A percentile compares a stretch with the other conserved stretches of the same genome.
Evolutionary conservation across 2,888 invertebrate species (phyloP).

Genomic region (Hydropsyche betteni): DNA sequence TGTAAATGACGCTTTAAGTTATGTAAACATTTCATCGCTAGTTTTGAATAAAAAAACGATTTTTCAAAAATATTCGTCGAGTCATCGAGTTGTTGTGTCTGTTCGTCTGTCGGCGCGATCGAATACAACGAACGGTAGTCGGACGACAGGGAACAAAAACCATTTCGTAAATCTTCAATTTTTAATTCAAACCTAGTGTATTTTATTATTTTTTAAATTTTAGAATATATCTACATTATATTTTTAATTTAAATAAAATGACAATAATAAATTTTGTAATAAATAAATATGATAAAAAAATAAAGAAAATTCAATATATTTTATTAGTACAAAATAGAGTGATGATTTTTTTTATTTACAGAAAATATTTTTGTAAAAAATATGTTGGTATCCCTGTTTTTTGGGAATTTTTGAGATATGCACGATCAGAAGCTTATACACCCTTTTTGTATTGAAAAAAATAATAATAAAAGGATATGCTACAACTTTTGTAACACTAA

Average conservation of each 20-base stretch:
- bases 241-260: no score
- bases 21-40: constrained; percentile 39
- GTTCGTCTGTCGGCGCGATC: constrained; percentile 40
- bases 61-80: constrained; percentile 48
- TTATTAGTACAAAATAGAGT: no score
- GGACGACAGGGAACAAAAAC: constrained; percentile 24
- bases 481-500: constrained; percentile 36
- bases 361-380: no score
- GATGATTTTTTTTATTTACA: no score
- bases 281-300: no score
- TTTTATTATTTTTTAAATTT: no score
- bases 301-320: no score
- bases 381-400: no score
- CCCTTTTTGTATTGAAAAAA: background rate
- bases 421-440: constrained; percentile 37
- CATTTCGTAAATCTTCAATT: background rate
- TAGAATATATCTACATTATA: no score
- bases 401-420: no score
- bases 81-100: constrained; percentile 34
- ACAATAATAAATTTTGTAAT: no score
- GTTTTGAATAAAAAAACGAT: constrained; percentile 48
- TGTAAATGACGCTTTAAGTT: constrained; percentile 41
- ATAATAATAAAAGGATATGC: constrained; percentile 12
- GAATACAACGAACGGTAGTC: constrained; percentile 41
- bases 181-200: no score